Conservation (phyloP, 2,888 invertebrate species). For the Phaonia tiefii region DNA sequence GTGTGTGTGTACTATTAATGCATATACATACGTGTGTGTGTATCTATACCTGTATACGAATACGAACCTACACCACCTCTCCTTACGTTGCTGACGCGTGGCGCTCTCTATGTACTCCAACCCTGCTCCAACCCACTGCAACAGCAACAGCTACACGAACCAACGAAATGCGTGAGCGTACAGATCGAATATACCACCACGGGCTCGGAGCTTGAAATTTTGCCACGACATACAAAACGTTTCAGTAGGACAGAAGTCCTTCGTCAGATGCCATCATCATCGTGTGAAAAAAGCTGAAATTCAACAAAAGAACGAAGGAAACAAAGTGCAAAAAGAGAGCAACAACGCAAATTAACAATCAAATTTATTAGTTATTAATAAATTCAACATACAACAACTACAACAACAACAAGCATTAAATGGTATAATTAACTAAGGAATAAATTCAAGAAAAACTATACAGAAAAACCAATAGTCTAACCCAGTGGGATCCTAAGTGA, state of each 20-base stretch:
- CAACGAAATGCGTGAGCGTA: constrained; percentile 58
- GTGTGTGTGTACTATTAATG: constrained; percentile 9
- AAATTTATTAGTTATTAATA: constrained; percentile 24
- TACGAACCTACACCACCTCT: constrained; percentile 39
- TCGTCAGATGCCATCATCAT: constrained; percentile 78
- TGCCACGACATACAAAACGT: constrained; percentile 65
- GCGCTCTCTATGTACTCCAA: neutral
- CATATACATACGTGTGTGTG: neutral
- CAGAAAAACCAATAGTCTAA: neutral
- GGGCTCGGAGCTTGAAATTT: constrained; percentile 53
- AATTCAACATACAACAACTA: too few relatives aligned
- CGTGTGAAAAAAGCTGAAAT: constrained; percentile 70
- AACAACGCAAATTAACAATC: constrained; percentile 44
- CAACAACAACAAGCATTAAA: neutral
- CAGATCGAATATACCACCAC: constrained; percentile 23
- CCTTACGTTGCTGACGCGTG: constrained; percentile 19
- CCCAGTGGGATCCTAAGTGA: constrained; percentile 25
- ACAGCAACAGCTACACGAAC: constrained; percentile 34
- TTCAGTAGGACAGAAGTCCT: constrained; percentile 80
- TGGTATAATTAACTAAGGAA: neutral
- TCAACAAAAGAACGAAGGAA: constrained; percentile 36
- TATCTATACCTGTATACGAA: neutral
- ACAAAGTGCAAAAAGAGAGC: constrained; percentile 7
- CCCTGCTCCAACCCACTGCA: constrained; percentile 42
- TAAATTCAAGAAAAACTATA: constrained; percentile 11